Conservation (phyloP, 2,113 vertebrate species). For the Nothoprocta perdicaria region DNA sequence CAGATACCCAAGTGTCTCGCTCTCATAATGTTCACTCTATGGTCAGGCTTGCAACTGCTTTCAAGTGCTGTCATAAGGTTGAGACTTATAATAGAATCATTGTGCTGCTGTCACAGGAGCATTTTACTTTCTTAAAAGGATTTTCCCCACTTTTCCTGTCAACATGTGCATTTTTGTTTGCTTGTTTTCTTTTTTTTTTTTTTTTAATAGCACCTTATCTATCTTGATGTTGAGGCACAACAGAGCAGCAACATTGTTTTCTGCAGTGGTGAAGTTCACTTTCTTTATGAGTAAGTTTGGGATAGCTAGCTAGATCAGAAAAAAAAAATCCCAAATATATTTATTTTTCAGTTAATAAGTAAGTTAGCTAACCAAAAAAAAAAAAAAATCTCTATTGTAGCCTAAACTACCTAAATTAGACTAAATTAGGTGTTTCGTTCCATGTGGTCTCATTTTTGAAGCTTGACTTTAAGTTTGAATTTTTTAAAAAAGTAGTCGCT, state of each 20-base stretch:
- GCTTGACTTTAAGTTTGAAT: neutral
- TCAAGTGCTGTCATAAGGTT: neutral
- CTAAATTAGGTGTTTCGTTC: neutral
- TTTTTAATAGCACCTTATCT: neutral
- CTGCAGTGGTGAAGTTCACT: neutral
- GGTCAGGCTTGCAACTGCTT: neutral
- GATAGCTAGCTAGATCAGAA: neutral
- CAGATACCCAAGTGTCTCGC: neutral
- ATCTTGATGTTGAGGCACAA: neutral
- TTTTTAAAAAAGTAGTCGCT: neutral
- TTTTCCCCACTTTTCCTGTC: neutral
- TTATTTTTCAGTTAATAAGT: neutral
- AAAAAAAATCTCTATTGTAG: neutral
- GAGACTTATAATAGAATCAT: neutral
- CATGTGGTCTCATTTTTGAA: neutral
- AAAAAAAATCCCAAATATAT: too few species aligned
- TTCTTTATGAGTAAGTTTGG: neutral
- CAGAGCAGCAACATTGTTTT: neutral
- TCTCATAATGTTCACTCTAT: neutral
- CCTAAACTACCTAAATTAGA: neutral
- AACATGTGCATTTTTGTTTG: neutral
- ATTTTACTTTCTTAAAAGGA: neutral
- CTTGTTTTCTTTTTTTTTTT: accelerated
- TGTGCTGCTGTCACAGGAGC: neutral
- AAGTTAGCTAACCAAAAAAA: neutral